Percentiles rank a stretch among this genome's conserved stretches.
These are phyloP conservation scores for Apis laboriosa DNA, from an alignment of 1,140 invertebrate genomes.

Conservation along the genomic window DNA sequence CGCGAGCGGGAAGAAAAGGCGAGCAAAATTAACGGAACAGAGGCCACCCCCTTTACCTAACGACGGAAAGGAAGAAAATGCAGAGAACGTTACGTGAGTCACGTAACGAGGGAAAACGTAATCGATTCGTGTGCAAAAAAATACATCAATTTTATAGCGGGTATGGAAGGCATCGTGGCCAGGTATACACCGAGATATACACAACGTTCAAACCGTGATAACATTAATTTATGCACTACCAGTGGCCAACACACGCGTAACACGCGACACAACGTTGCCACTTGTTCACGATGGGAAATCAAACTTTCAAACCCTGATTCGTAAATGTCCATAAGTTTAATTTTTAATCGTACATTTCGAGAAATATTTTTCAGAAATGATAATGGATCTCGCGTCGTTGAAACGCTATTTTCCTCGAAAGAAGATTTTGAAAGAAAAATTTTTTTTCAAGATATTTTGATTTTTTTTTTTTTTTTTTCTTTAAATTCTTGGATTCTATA, in stretches of 20 bases:
- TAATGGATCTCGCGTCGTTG: too few species aligned
- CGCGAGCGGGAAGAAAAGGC: neutral
- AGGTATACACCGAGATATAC: neutral
- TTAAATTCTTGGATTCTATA: too few species aligned
- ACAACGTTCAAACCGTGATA: constrained; percentile 44
- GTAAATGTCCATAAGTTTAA: too few species aligned
- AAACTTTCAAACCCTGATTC: neutral
- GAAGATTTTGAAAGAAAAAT: too few species aligned
- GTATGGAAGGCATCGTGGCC: constrained; percentile 38
- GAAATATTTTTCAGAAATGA: too few species aligned
- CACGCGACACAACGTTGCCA: constrained; percentile 45
- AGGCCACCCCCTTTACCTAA: neutral
- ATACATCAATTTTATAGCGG: constrained; percentile 55
- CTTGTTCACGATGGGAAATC: constrained; percentile 25
- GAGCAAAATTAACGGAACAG: neutral
- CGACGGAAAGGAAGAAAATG: neutral
- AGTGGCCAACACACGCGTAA: constrained; percentile 10
- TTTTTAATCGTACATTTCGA: too few species aligned
- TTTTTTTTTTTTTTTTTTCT: too few species aligned
- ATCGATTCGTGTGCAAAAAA: constrained; percentile 52
- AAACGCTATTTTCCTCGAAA: too few species aligned
- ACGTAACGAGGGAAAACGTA: constrained; percentile 45
- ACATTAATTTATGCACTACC: constrained; percentile 56
- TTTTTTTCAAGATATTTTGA: too few species aligned
- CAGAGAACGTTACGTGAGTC: constrained; percentile 43